These are phyloP conservation scores for Hesperophylax magnus DNA, from an alignment of 1,140 invertebrate genomes.

Conservation along the genomic window DNA sequence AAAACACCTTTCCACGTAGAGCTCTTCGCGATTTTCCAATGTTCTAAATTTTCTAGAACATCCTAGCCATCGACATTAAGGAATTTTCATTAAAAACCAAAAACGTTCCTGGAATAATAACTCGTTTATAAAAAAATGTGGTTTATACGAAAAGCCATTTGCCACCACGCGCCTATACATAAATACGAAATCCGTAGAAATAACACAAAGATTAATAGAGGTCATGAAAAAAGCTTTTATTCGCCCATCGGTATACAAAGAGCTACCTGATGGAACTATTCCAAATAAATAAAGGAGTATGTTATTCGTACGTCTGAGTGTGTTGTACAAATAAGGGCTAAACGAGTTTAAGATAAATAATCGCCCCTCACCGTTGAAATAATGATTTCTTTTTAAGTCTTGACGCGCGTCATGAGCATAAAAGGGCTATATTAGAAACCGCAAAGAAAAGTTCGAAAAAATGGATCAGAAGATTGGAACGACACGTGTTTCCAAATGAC, in stretches of 20 bases:
- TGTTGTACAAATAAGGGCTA: background rate
- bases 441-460: too few species aligned
- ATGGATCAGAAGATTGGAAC: too few species aligned
- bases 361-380: background rate
- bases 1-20: too few species aligned
- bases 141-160: constrained; percentile 19
- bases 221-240: constrained; percentile 31
- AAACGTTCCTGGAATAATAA: background rate
- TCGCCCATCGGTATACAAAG: constrained; percentile 25
- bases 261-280: constrained; percentile 11
- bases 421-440: too few species aligned
- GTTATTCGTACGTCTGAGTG: background rate
- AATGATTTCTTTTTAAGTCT: background rate
- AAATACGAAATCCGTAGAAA: constrained; percentile 30
- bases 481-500: too few species aligned
- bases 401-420: too few species aligned
- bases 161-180: constrained; percentile 13
- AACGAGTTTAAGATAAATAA: constrained; percentile 20
- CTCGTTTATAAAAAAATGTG: background rate
- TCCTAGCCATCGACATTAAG: too few species aligned
- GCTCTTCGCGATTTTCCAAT: too few species aligned
- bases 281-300: constrained; percentile 1
- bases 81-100: too few species aligned
- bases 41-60: too few species aligned
- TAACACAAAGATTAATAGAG: constrained; percentile 38